phyloP scores from a whole-genome alignment of 2,888 invertebrate species.

The Strigamia crassipes region DNA sequence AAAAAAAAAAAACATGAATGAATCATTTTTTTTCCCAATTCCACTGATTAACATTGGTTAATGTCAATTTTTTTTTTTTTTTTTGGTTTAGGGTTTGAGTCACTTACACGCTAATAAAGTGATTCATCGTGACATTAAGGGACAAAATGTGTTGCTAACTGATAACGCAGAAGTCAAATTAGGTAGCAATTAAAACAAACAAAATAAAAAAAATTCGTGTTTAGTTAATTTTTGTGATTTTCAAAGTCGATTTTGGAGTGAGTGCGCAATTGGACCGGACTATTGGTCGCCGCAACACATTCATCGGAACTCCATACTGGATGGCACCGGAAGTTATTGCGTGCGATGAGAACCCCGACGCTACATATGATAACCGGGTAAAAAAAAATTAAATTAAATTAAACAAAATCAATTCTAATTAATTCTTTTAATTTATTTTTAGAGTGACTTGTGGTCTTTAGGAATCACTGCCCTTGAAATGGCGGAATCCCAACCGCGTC shows the following conservation, averaged over 20 bases:
- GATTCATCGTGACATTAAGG: conserved; percentile 99
- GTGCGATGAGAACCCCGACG: conserved; percentile 99
- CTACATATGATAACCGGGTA: conserved; percentile 92
- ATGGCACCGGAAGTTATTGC: conserved; percentile 99
- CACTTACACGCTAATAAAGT: conserved; percentile 99
- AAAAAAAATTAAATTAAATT: conserved; percentile 49
- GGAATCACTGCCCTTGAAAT: conserved; percentile 98
- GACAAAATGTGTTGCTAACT: conserved; percentile 97
- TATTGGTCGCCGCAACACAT: conserved; percentile 97
- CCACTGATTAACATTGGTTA: conserved; percentile 41
- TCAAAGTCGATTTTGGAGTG: conserved; percentile 95
- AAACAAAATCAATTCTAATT: conserved; percentile 56
- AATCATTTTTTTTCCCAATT: conserved; percentile 44
- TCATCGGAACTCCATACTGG: conserved; percentile 98
- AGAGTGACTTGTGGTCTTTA: conserved; percentile 67
- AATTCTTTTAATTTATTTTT: conserved; percentile 71
- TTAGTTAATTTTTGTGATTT: conserved; percentile 23
- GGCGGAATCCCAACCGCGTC: conserved; percentile 97
- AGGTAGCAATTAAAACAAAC: conserved; percentile 65
- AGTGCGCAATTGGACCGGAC: conserved; percentile 98
- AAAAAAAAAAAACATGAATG: too few species aligned
- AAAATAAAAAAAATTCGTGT: neutral
- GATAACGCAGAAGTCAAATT: conserved; percentile 99
- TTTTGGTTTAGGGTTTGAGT: conserved; percentile 85
- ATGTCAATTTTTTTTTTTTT: conserved; percentile 64